Conservation (phyloP, 1,140 invertebrate species). For the Harpegnathos saltator region DNA sequence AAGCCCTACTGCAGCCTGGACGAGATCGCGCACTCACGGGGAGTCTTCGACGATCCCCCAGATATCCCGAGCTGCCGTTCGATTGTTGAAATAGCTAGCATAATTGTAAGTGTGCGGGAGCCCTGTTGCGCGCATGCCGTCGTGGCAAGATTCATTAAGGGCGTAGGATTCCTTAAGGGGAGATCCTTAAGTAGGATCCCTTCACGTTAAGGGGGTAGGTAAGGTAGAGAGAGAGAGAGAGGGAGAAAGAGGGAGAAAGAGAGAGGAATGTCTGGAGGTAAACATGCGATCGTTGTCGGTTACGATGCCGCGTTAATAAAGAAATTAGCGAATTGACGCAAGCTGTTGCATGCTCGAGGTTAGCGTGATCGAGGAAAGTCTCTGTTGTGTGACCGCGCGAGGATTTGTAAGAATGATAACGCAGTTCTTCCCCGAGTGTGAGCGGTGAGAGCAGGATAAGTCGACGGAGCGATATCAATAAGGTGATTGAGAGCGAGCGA, state of each 20-base stretch:
- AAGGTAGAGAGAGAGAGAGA: neutral
- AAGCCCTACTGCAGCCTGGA: no score
- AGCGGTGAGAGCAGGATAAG: constrained; percentile 26
- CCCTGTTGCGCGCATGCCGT: no score
- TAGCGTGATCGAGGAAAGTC: constrained; percentile 39
- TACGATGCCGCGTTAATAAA: no score
- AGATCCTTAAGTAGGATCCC: no score
- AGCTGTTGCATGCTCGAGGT: constrained; percentile 59
- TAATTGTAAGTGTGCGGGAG: no score
- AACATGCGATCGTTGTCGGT: no score
- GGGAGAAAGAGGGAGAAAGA: no score
- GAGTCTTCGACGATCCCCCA: neutral
- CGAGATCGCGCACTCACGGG: neutral
- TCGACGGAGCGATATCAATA: constrained; percentile 38
- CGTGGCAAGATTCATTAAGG: constrained; percentile 13
- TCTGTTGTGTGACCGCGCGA: constrained; percentile 63
- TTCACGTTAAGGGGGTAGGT: no score
- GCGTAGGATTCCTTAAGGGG: constrained; percentile 6
- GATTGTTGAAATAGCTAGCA: constrained; percentile 7
- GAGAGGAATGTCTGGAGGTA: no score
- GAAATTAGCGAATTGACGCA: constrained; percentile 55
- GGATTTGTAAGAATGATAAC: constrained; percentile 67
- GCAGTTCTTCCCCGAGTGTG: constrained; percentile 67
- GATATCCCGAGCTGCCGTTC: no score
- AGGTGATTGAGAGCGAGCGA: neutral